A percentile compares a stretch with the other conserved stretches of the same genome.
Evolutionary conservation across 2,888 invertebrate species (phyloP).

Genomic region (Caenorhabditis japonica): DNA sequence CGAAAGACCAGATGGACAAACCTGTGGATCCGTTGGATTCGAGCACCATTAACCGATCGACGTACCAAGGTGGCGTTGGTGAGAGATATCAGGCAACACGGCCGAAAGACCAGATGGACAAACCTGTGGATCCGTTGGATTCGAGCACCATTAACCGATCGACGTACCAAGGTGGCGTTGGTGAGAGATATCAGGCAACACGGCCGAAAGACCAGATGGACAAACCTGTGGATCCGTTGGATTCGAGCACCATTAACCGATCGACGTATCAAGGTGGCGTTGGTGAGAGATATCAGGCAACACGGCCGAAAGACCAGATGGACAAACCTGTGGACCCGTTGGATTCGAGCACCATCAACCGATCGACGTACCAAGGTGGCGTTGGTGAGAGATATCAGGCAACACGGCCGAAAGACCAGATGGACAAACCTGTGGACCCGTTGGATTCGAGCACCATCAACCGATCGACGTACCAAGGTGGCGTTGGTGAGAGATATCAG

Average conservation of each 20-base stretch:
- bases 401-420: conserved; percentile 11
- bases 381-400: conserved; percentile 14
- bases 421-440: conserved; percentile 20
- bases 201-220: conserved; percentile 20
- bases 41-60: conserved; percentile 19
- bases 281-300: conserved; percentile 16
- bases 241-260: conserved; percentile 21
- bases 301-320: conserved; percentile 14
- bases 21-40: conserved; percentile 19
- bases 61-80: conserved; percentile 25
- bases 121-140: conserved; percentile 18
- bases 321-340: conserved; percentile 20
- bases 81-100: conserved; percentile 13
- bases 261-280: conserved; percentile 25
- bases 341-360: conserved; percentile 18
- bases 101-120: conserved; percentile 19
- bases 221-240: conserved; percentile 15
- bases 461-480: conserved; percentile 24
- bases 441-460: conserved; percentile 22
- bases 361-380: conserved; percentile 26
- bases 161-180: conserved; percentile 22
- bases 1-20: conserved; percentile 14
- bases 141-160: conserved; percentile 19
- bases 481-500: conserved; percentile 13
- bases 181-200: conserved; percentile 13